Conservation (phyloP, 2,113 vertebrate genomes). For the Saccopteryx leptura region DNA sequence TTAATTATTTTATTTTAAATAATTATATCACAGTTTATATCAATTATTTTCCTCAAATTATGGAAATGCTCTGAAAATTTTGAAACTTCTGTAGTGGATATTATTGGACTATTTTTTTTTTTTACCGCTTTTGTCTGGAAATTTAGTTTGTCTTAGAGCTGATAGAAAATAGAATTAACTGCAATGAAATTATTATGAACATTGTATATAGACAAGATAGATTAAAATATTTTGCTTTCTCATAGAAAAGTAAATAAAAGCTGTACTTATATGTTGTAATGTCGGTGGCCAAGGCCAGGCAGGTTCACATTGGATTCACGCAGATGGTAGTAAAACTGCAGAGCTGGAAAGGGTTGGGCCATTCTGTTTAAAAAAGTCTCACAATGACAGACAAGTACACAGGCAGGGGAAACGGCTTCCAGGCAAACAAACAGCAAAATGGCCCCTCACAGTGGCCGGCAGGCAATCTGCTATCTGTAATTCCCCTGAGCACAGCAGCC, state of each 20-base stretch:
- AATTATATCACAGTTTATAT: background rate
- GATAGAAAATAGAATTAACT: background rate
- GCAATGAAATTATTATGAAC: background rate
- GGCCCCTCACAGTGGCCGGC: no score
- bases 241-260: background rate
- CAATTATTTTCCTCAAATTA: conserved; percentile 10
- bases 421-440: no score
- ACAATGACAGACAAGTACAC: no score
- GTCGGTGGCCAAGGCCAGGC: no score
- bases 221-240: conserved; percentile 25
- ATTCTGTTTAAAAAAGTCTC: no score
- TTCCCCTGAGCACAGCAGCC: no score
- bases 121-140: background rate
- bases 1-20: conserved; percentile 37
- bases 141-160: conserved; percentile 5
- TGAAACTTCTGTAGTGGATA: background rate
- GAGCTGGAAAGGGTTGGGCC: no score
- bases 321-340: no score
- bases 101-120: background rate
- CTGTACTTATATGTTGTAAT: background rate
- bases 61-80: background rate
- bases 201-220: background rate
- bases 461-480: no score
- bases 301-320: no score
- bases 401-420: no score